Conservation (phyloP, 1,140 invertebrate species). For the Aphaenogaster ashmeadi region DNA sequence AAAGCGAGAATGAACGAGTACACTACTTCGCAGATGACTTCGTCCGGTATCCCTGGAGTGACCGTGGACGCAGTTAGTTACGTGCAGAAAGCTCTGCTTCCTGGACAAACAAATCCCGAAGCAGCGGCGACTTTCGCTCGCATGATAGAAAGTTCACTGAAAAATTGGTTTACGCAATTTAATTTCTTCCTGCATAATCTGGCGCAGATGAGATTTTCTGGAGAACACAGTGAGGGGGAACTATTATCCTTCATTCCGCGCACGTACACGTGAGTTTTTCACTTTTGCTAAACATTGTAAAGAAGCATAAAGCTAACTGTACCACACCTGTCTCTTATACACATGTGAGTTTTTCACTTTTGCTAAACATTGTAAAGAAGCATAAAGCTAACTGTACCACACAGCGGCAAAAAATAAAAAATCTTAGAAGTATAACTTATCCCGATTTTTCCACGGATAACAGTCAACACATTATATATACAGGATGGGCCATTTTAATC, state of each 20-base stretch:
- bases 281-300: constrained; percentile 5
- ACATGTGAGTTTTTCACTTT: constrained; percentile 91
- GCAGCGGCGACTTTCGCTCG: constrained; percentile 97
- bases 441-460: neutral
- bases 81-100: constrained; percentile 96
- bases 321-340: too few relatives aligned
- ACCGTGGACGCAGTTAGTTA: constrained; percentile 96
- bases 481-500: too few relatives aligned
- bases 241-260: constrained; percentile 97
- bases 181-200: constrained; percentile 99
- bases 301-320: neutral
- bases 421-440: neutral
- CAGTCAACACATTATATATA: too few relatives aligned
- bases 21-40: constrained; percentile 93
- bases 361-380: neutral
- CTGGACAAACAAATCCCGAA: constrained; percentile 96
- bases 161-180: constrained; percentile 97
- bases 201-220: constrained; percentile 96
- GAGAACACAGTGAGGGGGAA: constrained; percentile 94
- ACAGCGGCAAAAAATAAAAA: neutral
- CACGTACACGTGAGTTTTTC: constrained; percentile 94
- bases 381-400: constrained; percentile 9
- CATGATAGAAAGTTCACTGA: constrained; percentile 96
- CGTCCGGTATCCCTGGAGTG: constrained; percentile 97
- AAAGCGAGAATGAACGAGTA: constrained; percentile 81